These are phyloP conservation scores for Xiphorhynchus erythropygius DNA, from an alignment of 2,797 vertebrate species.

Conservation along the genomic window DNA sequence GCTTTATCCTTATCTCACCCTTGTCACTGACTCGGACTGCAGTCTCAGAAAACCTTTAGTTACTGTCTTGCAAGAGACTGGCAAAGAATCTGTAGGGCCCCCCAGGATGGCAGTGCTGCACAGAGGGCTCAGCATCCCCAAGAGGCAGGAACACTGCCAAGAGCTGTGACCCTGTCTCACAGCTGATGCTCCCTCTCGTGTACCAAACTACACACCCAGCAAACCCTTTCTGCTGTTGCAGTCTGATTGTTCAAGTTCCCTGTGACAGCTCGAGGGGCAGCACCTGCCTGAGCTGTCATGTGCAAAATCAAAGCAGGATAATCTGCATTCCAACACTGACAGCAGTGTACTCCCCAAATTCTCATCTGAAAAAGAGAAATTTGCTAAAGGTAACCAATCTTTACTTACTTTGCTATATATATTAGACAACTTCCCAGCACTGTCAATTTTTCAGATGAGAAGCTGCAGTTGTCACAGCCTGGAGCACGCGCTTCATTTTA, in stretches of 20 bases:
- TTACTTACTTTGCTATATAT: constrained; percentile 16
- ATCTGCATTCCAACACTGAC: neutral
- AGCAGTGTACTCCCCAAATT: neutral
- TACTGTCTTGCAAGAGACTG: neutral
- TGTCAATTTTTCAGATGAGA: neutral
- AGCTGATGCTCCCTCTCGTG: neutral
- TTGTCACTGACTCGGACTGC: neutral
- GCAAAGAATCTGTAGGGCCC: neutral
- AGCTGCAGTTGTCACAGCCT: neutral
- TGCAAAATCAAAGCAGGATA: neutral
- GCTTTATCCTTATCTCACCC: neutral
- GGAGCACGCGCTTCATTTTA: neutral
- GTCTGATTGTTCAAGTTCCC: neutral
- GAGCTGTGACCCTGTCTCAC: neutral
- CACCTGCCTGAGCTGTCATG: neutral
- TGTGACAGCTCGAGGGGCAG: neutral
- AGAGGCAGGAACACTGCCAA: neutral
- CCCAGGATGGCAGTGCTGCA: neutral
- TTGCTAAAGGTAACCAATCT: neutral
- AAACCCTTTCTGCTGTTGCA: neutral
- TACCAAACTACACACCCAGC: neutral
- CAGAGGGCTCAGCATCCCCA: neutral
- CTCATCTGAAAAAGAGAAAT: neutral
- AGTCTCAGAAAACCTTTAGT: neutral
- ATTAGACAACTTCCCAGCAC: constrained; percentile 5